These are phyloP conservation scores for Sinella curviseta DNA, from an alignment of 1,140 invertebrate species.

Conservation along the genomic window DNA sequence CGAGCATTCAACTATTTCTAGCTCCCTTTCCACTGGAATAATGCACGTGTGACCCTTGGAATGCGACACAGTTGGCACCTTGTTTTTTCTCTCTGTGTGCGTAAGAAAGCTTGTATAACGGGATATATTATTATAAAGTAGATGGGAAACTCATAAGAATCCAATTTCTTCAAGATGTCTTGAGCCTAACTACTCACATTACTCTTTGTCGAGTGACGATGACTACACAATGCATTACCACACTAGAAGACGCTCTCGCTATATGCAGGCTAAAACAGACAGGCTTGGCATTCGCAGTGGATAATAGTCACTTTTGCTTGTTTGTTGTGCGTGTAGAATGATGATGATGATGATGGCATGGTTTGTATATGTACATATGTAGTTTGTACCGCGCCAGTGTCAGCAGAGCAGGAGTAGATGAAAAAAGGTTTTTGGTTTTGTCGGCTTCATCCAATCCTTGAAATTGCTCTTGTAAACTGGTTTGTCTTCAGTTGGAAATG, in stretches of 20 bases:
- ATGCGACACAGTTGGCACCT: slow-evolving; percentile 47
- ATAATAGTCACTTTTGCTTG: background rate
- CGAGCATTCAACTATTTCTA: no score
- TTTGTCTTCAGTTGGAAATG: background rate
- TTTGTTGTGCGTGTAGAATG: background rate
- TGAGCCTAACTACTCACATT: slow-evolving; percentile 44
- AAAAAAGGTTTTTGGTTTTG: background rate
- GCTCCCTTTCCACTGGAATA: slow-evolving; percentile 20
- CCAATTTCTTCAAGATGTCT: slow-evolving; percentile 48
- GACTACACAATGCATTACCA: background rate
- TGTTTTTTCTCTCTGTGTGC: slow-evolving; percentile 34
- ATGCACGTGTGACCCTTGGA: slow-evolving; percentile 47
- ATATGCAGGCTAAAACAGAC: no score
- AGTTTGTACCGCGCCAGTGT: no score
- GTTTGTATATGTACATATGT: no score
- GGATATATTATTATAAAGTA: slow-evolving; percentile 10
- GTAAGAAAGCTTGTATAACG: background rate
- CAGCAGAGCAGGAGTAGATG: no score
- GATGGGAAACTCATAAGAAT: slow-evolving; percentile 47
- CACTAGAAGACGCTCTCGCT: background rate
- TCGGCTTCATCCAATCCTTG: background rate
- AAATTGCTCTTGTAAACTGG: background rate
- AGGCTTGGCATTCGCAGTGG: background rate
- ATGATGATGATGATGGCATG: no score
- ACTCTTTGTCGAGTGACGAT: slow-evolving; percentile 42